Base-by-base conservation (phyloP, 2,888 invertebrate species). In the Drosophila demipolita region DNA sequence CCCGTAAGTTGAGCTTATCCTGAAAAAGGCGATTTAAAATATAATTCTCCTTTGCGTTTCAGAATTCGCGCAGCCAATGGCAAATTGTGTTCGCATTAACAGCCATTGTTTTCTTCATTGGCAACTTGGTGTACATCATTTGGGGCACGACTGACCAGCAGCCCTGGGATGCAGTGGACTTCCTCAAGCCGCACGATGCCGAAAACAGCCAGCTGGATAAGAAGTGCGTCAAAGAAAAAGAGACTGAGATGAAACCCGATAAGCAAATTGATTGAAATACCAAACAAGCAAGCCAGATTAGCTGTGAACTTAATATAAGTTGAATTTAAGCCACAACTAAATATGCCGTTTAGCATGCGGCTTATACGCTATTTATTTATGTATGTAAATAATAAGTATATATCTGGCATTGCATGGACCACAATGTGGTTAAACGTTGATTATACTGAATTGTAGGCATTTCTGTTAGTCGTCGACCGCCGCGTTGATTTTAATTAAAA, bases 51-150 rank as follows among this genome's bases (percentile, higher is more conserved):
- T 29, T 11, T 20, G 5, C 29, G 17, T 59, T 1, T 60, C 64
- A 92, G 92, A 58, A 79, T 0, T 94, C 95, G 66, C 94, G 94
- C 1, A 73, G 89, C 1, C 95, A 96, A 88, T 97, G 97, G 97
- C 94, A 95, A 73, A 94, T 94, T 63, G 95, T 97, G 33, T 97
- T 97, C 92, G 95, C 95, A 86, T 93, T 90, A 54, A 79, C 97
- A 0, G 95, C 96, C 2, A 94, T 93, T 17, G 93, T 96, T 8
- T 96, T 96, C 87, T 94, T 96, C 73, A 90, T 95, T 36, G 95
- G 96, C 3, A 96, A 96, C 89, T 91, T 96, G 35, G 94, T 96
- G 78, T 97, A 96, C 91, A 86, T 96, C 1, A 91, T 96, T 17
- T 96, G 96, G 91, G 95, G 95, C 11, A 95, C 95, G 20, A 95